Evolutionary conservation across 2,888 invertebrate genomes (phyloP).

Genomic region (Thecophora atra): DNA sequence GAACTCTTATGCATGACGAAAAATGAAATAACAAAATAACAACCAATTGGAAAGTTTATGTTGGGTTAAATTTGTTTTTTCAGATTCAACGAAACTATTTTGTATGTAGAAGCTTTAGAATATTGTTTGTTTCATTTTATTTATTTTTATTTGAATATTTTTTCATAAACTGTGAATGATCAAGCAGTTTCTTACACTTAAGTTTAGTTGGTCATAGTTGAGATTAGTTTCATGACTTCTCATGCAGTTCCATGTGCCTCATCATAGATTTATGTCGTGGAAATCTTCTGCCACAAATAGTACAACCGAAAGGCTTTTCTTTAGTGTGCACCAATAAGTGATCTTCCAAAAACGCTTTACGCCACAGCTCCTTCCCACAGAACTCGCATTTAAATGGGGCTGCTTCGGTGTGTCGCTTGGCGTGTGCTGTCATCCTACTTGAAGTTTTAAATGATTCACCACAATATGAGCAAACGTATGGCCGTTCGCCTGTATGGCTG

Average conservation of each 20-base stretch:
- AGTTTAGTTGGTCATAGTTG: too few species aligned
- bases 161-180: too few species aligned
- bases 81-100: too few species aligned
- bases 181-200: too few species aligned
- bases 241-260: slow-evolving; percentile 45
- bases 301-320: slow-evolving; percentile 9
- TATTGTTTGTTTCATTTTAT: too few species aligned
- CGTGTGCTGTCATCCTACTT: not conserved
- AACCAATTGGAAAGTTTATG: too few species aligned
- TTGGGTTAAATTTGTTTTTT: too few species aligned
- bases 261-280: slow-evolving; percentile 44
- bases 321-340: slow-evolving; percentile 11
- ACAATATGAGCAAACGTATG: slow-evolving; percentile 8
- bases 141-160: too few species aligned
- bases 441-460: slow-evolving; percentile 3
- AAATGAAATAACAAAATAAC: too few species aligned
- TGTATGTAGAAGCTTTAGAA: too few species aligned
- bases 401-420: not conserved
- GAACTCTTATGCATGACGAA: too few species aligned
- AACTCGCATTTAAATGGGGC: not conserved
- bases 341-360: not conserved
- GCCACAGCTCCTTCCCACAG: slow-evolving; percentile 32
- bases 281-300: slow-evolving; percentile 26
- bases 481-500: slow-evolving; percentile 16
- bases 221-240: too few species aligned